Evolutionary conservation across 2,113 vertebrate genomes (phyloP).

Genomic region (Pedetes capensis): DNA sequence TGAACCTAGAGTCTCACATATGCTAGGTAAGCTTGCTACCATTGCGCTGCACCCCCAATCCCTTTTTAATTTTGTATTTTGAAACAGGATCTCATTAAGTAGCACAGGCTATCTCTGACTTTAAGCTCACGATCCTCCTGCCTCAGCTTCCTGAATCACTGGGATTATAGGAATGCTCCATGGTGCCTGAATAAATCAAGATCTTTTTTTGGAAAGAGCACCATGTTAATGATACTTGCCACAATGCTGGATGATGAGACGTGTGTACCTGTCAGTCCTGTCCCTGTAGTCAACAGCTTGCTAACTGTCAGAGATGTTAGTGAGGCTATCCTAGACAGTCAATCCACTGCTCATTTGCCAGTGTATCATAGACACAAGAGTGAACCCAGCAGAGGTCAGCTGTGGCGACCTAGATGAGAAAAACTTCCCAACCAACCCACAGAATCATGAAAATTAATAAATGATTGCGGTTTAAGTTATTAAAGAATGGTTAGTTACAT

Average conservation of each 20-base stretch:
- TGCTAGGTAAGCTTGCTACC: no score
- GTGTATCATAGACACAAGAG: not conserved
- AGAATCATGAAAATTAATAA: not conserved
- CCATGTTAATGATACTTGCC: not conserved
- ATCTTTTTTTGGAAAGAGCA: not conserved
- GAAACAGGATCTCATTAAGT: no score
- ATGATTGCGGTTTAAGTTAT: not conserved
- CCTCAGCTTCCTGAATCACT: no score
- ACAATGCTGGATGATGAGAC: not conserved
- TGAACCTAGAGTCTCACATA: no score
- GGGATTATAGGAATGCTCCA: no score
- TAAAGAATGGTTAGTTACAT: not conserved
- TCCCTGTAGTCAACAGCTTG: not conserved
- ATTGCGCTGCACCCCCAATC: no score
- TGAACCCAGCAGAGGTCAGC: not conserved
- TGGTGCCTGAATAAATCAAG: no score
- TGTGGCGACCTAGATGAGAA: not conserved
- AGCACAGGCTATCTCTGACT: no score
- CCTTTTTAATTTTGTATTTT: no score
- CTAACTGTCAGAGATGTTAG: not conserved
- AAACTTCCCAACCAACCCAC: not conserved
- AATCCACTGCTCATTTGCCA: not conserved
- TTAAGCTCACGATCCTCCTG: no score
- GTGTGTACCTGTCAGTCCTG: not conserved
- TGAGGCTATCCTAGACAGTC: not conserved